These are phyloP conservation scores for Tyria jacobaeae DNA, from an alignment of 2,888 invertebrate genomes.

Conservation along the genomic window DNA sequence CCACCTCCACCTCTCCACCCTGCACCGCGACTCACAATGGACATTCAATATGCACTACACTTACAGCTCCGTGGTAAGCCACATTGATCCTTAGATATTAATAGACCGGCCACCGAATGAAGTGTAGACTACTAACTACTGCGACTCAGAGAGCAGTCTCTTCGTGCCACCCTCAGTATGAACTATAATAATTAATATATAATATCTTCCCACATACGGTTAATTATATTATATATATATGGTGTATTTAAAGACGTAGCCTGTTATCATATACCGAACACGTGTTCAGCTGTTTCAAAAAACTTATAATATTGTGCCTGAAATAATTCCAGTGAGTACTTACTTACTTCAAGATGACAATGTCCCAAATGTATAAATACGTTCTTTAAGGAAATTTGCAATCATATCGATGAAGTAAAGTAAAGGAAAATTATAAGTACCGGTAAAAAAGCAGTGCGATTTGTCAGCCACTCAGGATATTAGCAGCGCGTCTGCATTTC, in stretches of 20 bases:
- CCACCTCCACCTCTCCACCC: not conserved
- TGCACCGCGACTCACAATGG: constrained; percentile 1
- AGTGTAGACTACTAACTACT: not conserved
- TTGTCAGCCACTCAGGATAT: not conserved
- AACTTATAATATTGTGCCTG: no score
- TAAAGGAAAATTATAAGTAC: not conserved
- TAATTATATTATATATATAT: no score
- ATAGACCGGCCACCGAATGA: not conserved
- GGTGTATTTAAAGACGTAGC: no score
- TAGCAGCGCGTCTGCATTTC: not conserved
- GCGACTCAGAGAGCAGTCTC: not conserved
- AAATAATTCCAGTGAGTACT: no score
- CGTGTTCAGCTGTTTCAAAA: no score
- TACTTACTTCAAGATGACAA: no score
- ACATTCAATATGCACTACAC: not conserved
- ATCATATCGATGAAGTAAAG: no score
- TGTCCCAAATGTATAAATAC: no score
- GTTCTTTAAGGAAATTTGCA: no score
- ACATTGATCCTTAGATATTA: not conserved
- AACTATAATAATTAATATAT: no score
- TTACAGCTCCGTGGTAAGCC: not conserved
- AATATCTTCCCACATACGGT: not conserved
- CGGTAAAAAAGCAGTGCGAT: not conserved
- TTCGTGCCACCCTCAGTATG: not conserved
- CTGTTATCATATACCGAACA: no score